Conservation (phyloP, 2,797 vertebrate genomes). For the Iguana delicatissima region DNA sequence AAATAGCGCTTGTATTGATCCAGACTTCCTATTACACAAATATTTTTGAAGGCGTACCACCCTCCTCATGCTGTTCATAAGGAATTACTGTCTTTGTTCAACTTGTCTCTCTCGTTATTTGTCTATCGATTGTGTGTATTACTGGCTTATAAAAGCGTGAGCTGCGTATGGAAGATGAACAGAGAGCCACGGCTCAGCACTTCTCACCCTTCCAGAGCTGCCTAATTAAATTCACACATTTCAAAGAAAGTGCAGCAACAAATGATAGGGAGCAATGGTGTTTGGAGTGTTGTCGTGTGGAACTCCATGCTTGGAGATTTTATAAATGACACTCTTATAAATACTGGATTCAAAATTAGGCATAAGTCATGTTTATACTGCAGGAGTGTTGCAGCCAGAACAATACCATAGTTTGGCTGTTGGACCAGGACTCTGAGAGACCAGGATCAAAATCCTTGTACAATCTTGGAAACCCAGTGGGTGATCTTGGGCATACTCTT, state of each 20-base stretch:
- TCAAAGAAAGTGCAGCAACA: neutral
- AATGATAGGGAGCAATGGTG: neutral
- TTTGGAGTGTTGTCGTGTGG: neutral
- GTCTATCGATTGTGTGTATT: conserved; percentile 36
- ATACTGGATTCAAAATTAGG: neutral
- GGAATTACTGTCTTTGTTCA: conserved; percentile 25
- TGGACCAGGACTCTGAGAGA: too few relatives aligned
- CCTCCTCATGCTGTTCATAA: conserved; percentile 13
- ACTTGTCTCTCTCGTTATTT: conserved; percentile 36
- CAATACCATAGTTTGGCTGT: too few relatives aligned
- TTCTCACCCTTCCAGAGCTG: conserved; percentile 1
- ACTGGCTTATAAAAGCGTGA: conserved; percentile 6
- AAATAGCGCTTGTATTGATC: conserved; percentile 8
- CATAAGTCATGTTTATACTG: neutral
- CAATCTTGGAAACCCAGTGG: too few relatives aligned
- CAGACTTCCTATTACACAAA: conserved; percentile 24
- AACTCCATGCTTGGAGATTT: neutral
- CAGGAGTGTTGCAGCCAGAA: neutral
- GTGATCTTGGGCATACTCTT: too few relatives aligned
- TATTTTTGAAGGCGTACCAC: neutral
- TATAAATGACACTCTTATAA: neutral
- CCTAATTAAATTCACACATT: conserved; percentile 21
- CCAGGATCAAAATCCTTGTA: too few relatives aligned
- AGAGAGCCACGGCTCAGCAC: conserved; percentile 1
- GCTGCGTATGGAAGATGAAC: conserved; percentile 19